These are phyloP conservation scores for Brevipalpus yothersi DNA, from an alignment of 1,140 invertebrate species.

Conservation along the genomic window DNA sequence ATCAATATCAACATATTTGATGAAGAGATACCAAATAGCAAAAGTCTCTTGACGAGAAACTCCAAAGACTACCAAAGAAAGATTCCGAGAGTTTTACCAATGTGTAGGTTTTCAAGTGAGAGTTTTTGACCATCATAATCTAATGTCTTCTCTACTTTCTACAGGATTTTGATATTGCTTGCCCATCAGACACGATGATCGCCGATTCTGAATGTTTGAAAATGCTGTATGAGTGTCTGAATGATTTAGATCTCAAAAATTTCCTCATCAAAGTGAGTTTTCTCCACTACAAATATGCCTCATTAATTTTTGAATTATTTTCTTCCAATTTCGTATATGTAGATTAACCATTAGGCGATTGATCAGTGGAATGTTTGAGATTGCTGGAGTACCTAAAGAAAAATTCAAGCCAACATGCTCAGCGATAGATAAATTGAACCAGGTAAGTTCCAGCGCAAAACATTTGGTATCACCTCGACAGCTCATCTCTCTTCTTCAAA, in stretches of 20 bases:
- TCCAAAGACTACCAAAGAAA: slow-evolving; percentile 79
- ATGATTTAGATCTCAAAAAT: slow-evolving; percentile 49
- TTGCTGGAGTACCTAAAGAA: slow-evolving; percentile 65
- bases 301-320: slow-evolving; percentile 3
- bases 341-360: slow-evolving; percentile 72
- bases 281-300: not conserved
- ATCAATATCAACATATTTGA: too few relatives aligned
- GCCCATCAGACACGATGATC: slow-evolving; percentile 82
- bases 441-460: too few relatives aligned
- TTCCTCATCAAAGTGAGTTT: slow-evolving; percentile 57
- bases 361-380: slow-evolving; percentile 88
- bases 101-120: slow-evolving; percentile 48
- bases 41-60: slow-evolving; percentile 95
- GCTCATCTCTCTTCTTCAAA: too few relatives aligned
- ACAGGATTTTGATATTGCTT: slow-evolving; percentile 98
- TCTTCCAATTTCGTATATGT: slow-evolving; percentile 5
- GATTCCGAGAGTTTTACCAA: slow-evolving; percentile 96
- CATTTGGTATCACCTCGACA: too few relatives aligned
- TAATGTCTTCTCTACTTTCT: slow-evolving; percentile 14
- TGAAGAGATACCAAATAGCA: slow-evolving; percentile 82
- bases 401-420: slow-evolving; percentile 87
- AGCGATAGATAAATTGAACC: slow-evolving; percentile 93
- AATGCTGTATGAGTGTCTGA: slow-evolving; percentile 69
- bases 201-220: slow-evolving; percentile 89
- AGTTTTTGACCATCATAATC: slow-evolving; percentile 1